phyloP scores from a whole-genome alignment of 2,113 vertebrate species.

The Mola mola region DNA sequence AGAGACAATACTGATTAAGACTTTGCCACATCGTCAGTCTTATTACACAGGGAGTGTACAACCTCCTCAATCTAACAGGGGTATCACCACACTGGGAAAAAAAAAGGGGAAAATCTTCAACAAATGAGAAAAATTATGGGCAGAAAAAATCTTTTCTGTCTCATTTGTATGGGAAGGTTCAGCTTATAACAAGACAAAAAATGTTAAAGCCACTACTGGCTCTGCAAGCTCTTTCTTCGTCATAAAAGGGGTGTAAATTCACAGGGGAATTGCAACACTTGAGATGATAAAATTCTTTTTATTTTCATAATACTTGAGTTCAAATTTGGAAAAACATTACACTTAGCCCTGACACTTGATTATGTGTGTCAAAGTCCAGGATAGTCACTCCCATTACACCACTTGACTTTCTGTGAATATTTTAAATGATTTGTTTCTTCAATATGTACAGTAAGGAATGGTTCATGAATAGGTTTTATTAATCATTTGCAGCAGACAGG shows the following conservation, averaged over 20 bases:
- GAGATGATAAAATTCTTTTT: slow-evolving; percentile 8
- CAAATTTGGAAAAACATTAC: slow-evolving; percentile 2
- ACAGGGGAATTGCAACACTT: slow-evolving; percentile 7
- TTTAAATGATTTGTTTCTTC: too few species aligned
- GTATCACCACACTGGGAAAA: not conserved
- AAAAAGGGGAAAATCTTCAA: not conserved
- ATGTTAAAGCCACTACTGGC: not conserved
- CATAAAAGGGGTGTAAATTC: slow-evolving; percentile 10
- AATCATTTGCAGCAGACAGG: too few species aligned
- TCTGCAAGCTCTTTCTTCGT: not conserved
- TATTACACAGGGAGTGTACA: not conserved
- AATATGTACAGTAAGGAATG: too few species aligned
- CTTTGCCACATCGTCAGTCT: slow-evolving; percentile 3
- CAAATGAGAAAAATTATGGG: not conserved
- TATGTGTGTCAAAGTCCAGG: too few species aligned
- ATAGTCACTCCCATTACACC: too few species aligned
- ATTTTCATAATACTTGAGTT: slow-evolving; percentile 13
- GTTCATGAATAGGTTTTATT: too few species aligned
- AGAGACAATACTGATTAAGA: slow-evolving; percentile 2
- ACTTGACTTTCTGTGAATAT: too few species aligned
- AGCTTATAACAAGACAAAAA: not conserved
- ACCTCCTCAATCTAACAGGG: not conserved
- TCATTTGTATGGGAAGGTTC: not conserved
- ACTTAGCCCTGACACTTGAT: too few species aligned
- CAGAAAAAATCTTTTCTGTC: not conserved